These are phyloP conservation scores for Anguilla rostrata DNA, from an alignment of 2,113 vertebrate genomes.

Conservation along the genomic window DNA sequence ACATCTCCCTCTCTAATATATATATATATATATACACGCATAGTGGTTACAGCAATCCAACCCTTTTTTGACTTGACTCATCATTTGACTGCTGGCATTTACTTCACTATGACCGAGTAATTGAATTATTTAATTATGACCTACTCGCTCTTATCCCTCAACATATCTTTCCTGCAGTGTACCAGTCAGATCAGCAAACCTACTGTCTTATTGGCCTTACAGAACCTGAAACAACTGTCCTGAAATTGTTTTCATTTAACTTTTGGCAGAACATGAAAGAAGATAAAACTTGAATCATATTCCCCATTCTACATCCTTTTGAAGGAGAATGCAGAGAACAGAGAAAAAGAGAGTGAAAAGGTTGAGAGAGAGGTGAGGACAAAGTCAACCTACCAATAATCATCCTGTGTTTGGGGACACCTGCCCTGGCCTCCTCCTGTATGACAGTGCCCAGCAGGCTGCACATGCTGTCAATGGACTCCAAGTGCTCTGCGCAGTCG, in stretches of 20 bases:
- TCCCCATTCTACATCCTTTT: constrained; percentile 52
- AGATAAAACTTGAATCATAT: constrained; percentile 54
- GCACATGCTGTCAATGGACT: constrained; percentile 82
- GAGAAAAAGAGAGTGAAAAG: not conserved
- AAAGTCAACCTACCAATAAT: constrained; percentile 73
- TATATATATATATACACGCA: not conserved
- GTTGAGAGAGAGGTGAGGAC: not conserved
- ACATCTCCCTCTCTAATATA: not conserved
- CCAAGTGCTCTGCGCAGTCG: constrained; percentile 80
- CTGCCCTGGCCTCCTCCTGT: constrained; percentile 73
- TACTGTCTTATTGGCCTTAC: constrained; percentile 15
- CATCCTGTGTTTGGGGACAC: constrained; percentile 79
- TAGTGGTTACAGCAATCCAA: not conserved
- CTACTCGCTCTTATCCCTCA: not conserved
- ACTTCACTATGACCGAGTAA: not conserved
- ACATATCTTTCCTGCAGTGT: not conserved
- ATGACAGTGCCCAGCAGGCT: constrained; percentile 68
- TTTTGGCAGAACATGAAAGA: constrained; percentile 59
- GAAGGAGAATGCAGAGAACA: constrained; percentile 40
- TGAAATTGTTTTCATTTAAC: constrained; percentile 40
- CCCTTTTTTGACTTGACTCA: not conserved
- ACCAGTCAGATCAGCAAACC: not conserved
- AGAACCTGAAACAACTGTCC: constrained; percentile 44
- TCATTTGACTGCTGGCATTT: not conserved
- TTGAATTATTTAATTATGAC: not conserved